phyloP scores from a whole-genome alignment of 2,888 invertebrate species.

The Ornithoptera alexandrae region DNA sequence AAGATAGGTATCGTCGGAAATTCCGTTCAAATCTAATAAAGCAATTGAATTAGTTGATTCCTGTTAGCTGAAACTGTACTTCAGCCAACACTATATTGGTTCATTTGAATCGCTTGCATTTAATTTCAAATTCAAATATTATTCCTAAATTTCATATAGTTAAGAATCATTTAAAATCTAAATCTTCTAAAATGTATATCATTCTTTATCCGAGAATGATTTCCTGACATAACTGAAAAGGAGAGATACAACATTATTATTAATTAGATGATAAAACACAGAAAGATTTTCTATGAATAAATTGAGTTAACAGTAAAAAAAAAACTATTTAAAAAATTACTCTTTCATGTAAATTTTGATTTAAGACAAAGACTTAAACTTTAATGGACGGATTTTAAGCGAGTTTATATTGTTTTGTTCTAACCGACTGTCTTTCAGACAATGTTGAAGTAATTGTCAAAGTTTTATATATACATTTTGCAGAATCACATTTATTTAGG shows the following conservation, averaged over 20 bases:
- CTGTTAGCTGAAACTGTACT: background rate
- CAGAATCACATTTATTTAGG: conserved; percentile 9
- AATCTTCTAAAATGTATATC: background rate
- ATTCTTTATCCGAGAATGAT: background rate
- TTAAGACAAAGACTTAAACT: background rate
- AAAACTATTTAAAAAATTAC: background rate
- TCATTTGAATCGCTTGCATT: conserved; percentile 2
- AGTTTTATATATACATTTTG: conserved; percentile 19
- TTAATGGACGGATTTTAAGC: conserved; percentile 6
- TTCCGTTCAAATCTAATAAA: conserved; percentile 56
- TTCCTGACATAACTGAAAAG: background rate
- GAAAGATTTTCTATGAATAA: background rate
- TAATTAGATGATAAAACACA: background rate
- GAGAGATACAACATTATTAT: background rate
- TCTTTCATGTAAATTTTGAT: background rate
- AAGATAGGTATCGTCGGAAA: conserved; percentile 33
- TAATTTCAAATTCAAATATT: background rate
- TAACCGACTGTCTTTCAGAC: background rate
- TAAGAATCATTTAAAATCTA: too few relatives aligned
- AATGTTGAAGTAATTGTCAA: conserved; percentile 23
- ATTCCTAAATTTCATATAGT: background rate
- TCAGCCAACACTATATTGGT: background rate
- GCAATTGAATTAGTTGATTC: conserved; percentile 59
- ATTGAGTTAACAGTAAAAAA: background rate
- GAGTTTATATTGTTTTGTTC: conserved; percentile 20